Evolutionary conservation across 2,113 vertebrate species (phyloP).

Genomic region (Sitta europaea): DNA sequence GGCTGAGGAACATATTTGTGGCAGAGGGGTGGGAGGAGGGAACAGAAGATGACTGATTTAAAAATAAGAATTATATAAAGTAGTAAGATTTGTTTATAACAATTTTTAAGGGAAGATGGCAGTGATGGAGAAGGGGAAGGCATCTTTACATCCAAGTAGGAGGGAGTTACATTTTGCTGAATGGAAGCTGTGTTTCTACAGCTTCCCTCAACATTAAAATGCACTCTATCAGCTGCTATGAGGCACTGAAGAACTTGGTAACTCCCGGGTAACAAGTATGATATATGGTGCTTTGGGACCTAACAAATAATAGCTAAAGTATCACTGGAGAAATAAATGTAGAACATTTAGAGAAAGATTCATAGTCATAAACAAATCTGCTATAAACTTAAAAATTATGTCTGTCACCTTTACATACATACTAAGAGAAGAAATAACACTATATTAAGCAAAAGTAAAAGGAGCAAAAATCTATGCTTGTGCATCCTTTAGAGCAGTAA

Average conservation of each 20-base stretch:
- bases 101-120: background rate
- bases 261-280: background rate
- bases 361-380: background rate
- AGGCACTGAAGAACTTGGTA: background rate
- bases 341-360: background rate
- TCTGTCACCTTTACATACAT: background rate
- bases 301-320: background rate
- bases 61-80: slow-evolving; percentile 36
- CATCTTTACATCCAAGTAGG: background rate
- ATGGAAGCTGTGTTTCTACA: background rate
- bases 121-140: background rate
- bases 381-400: background rate
- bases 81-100: background rate
- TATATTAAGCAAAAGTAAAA: background rate
- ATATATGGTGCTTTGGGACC: background rate
- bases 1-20: slow-evolving; percentile 47
- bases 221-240: background rate
- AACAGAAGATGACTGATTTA: slow-evolving; percentile 3
- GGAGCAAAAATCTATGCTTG: background rate
- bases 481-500: background rate
- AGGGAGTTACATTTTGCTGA: background rate
- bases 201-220: background rate
- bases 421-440: background rate
- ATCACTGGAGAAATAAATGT: background rate
- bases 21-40: background rate